Evolutionary conservation across 2,888 invertebrate genomes (phyloP), one percentile per base, ranked within the genome.

Genomic region (Eurytoma californica): DNA sequence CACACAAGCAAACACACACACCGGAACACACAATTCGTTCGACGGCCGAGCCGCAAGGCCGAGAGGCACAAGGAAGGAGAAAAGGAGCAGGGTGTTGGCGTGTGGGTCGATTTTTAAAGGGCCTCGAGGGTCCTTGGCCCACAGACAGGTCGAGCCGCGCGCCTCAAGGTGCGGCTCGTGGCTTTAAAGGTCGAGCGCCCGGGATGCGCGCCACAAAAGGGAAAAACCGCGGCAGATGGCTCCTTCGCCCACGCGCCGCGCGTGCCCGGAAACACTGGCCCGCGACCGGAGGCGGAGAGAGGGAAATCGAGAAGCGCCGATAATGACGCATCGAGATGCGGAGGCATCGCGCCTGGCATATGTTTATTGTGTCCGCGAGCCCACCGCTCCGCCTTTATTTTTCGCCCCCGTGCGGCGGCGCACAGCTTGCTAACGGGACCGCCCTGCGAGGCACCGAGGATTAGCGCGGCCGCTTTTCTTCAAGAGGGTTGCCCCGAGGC

Each of bases 261-360:
- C 85, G 86, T 82, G 83, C 82, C 83, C 83, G 78, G 69, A 53
- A 79, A 69, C 68, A 51, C 47, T 63, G 57, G 55, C 49, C n/a
- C n/a, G n/a, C n/a, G n/a, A n/a, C n/a, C 13, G 2, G 63, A 24
- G 69, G 18, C 24, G 53, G 14, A 9, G 30, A 20, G 61, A 24
- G 28, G 14, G n/a, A 63, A 63, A 55, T 58, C 51, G 68, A 68
- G 67, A 63, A 65, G 53, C 80, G 65, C 82, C 80, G 84, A 84
- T 89, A 88, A 89, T 89, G 85, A 86, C 85, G 85, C 81, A 82
- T 85, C 85, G 84, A 80, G 87, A 89, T 89, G 88, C 86, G 83
- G 83, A 20, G 61, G 58, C 55, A 16, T 47, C 67, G 69, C 79
- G 86, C 85, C 86, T 84, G 83, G 86, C 88, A 88, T 88, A 88